phyloP scores from a whole-genome alignment of 2,888 invertebrate species.

The Morpho deidamia region DNA sequence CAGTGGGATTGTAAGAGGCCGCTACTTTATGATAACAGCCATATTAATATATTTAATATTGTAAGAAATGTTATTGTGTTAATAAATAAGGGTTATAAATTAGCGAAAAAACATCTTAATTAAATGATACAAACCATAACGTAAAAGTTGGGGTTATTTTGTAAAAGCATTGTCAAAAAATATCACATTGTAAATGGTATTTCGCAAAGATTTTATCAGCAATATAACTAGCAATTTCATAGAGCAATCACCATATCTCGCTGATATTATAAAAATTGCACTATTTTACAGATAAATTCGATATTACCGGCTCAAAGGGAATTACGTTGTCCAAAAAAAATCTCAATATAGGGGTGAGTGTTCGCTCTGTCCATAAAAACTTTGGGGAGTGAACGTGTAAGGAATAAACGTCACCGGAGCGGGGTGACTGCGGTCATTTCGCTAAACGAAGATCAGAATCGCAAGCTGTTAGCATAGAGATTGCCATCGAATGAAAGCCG shows the following conservation, averaged over 20 bases:
- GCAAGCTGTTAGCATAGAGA: slow-evolving; percentile 78
- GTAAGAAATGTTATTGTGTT: too few species aligned
- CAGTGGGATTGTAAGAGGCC: too few species aligned
- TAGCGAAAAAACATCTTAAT: background rate
- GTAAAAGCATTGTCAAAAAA: background rate
- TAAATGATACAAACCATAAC: background rate
- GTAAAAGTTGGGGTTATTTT: background rate
- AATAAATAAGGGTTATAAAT: background rate
- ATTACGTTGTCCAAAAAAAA: slow-evolving; percentile 54
- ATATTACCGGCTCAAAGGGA: slow-evolving; percentile 20
- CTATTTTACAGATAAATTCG: slow-evolving; percentile 15
- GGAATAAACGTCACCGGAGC: slow-evolving; percentile 71
- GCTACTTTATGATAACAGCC: too few species aligned
- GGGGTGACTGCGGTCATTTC: slow-evolving; percentile 77
- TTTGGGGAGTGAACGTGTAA: slow-evolving; percentile 72
- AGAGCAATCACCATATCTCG: slow-evolving; percentile 1
- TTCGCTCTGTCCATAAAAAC: slow-evolving; percentile 68
- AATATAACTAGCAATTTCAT: slow-evolving; percentile 10
- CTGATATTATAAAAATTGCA: slow-evolving; percentile 8
- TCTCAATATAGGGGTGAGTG: slow-evolving; percentile 56
- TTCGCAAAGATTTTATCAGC: slow-evolving; percentile 3
- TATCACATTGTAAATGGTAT: slow-evolving; percentile 5
- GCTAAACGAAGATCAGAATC: slow-evolving; percentile 79
- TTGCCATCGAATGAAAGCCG: slow-evolving; percentile 75
- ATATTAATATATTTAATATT: too few species aligned